Evolutionary conservation across 2,797 vertebrate species (phyloP).

Genomic region (Nyctalus aviator): DNA sequence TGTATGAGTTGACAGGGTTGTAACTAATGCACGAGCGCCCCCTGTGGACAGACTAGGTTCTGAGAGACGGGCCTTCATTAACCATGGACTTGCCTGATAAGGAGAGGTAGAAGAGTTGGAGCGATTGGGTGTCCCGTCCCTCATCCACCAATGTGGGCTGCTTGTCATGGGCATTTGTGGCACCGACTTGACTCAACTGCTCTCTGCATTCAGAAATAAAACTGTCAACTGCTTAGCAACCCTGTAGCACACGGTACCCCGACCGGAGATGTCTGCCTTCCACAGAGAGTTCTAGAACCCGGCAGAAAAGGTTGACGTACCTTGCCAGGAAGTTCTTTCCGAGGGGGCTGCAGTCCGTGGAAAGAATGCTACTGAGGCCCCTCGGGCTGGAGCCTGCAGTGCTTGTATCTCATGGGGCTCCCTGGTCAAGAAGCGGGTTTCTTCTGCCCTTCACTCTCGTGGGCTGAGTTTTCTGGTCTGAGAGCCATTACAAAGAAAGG

Average conservation of each 20-base stretch:
- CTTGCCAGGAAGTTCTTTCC: constrained; percentile 23
- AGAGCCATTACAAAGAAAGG: not conserved
- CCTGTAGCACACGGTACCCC: not conserved
- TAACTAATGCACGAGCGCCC: not conserved
- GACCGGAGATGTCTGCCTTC: not conserved
- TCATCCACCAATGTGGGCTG: not conserved
- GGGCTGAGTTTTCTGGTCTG: not conserved
- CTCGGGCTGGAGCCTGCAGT: not conserved
- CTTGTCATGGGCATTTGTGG: not conserved
- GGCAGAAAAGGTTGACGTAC: not conserved
- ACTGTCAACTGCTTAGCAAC: not conserved
- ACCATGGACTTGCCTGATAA: not conserved
- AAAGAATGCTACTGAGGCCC: constrained; percentile 42
- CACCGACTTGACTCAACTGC: not conserved
- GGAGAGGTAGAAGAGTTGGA: not conserved
- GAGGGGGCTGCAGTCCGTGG: not conserved
- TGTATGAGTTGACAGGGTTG: not conserved
- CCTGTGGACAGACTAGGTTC: not conserved
- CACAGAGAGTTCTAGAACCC: not conserved
- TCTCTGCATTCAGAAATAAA: constrained; percentile 14
- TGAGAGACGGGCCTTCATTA: not conserved
- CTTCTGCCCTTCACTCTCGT: not conserved
- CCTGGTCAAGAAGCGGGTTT: not conserved
- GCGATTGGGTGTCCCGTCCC: not conserved
- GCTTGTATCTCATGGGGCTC: not conserved